A percentile compares a stretch with the other conserved stretches of the same genome.
Evolutionary conservation across 2,113 vertebrate genomes (phyloP).

Genomic region (Neolamprologus sp.): DNA sequence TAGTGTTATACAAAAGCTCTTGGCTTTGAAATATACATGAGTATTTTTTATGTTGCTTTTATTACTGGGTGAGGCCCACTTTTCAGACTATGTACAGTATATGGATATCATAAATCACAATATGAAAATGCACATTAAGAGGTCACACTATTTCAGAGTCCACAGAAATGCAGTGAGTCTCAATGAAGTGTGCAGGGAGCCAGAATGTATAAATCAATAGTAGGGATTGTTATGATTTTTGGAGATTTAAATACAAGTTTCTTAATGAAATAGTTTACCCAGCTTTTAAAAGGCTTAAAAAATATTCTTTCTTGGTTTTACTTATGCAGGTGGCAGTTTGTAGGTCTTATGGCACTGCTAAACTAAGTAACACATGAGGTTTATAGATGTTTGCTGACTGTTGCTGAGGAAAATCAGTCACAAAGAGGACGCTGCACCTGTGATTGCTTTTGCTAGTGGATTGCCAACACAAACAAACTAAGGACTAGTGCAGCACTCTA

Average conservation of each 20-base stretch:
- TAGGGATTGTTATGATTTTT: not conserved
- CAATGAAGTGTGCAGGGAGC: not conserved
- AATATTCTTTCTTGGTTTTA: not conserved
- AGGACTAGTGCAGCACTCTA: not conserved
- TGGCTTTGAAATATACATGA: not conserved
- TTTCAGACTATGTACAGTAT: not conserved
- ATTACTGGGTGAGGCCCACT: not conserved
- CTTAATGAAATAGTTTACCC: not conserved
- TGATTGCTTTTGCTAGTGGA: not conserved
- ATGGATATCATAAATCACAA: not conserved
- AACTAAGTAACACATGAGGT: not conserved
- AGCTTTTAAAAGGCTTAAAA: not conserved
- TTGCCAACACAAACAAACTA: not conserved
- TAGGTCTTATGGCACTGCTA: not conserved
- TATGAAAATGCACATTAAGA: not conserved
- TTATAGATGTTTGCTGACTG: not conserved
- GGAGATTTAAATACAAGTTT: not conserved
- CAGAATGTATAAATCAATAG: not conserved
- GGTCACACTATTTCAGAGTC: not conserved
- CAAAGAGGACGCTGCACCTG: not conserved
- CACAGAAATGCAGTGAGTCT: not conserved
- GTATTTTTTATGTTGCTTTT: not conserved
- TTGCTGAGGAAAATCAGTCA: not conserved
- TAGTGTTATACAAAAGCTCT: not conserved
- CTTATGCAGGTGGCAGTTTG: not conserved